Evolutionary conservation across 2,113 vertebrate genomes (phyloP).

Genomic region (Serilophus lunatus): DNA sequence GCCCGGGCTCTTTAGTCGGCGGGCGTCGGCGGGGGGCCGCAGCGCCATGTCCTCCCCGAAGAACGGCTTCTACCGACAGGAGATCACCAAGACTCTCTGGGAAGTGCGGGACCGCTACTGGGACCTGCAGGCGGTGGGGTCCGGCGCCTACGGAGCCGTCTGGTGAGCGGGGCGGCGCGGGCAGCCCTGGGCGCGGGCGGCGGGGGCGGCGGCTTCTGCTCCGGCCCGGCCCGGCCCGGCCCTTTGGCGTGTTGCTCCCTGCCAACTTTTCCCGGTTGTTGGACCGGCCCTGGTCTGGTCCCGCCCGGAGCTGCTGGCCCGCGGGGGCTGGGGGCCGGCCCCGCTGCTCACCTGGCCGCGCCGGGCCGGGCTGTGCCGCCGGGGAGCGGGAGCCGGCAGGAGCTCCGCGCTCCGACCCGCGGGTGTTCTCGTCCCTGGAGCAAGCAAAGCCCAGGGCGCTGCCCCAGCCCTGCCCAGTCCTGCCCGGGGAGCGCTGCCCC

Average conservation of each 20-base stretch:
- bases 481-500: not conserved
- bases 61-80: slow-evolving; percentile 84
- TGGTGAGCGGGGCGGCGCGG: slow-evolving; percentile 76
- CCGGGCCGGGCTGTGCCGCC: no score
- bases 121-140: slow-evolving; percentile 87
- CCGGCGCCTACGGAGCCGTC: slow-evolving; percentile 90
- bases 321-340: not conserved
- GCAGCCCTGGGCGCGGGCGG: not conserved
- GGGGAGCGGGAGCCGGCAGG: not conserved
- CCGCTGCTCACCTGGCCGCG: not conserved
- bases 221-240: not conserved
- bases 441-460: not conserved
- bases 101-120: slow-evolving; percentile 86
- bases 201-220: not conserved
- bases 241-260: not conserved
- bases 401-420: fast-evolving
- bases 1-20: not conserved
- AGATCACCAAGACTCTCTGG: slow-evolving; percentile 87
- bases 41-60: slow-evolving; percentile 53
- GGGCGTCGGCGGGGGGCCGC: not conserved
- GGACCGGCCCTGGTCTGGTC: not conserved
- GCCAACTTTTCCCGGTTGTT: not conserved
- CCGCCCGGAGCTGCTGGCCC: not conserved
- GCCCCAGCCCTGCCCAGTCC: no score
- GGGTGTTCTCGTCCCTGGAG: not conserved